Conservation (phyloP, 1,140 invertebrate species). For the Metopolophium dirhodum region DNA sequence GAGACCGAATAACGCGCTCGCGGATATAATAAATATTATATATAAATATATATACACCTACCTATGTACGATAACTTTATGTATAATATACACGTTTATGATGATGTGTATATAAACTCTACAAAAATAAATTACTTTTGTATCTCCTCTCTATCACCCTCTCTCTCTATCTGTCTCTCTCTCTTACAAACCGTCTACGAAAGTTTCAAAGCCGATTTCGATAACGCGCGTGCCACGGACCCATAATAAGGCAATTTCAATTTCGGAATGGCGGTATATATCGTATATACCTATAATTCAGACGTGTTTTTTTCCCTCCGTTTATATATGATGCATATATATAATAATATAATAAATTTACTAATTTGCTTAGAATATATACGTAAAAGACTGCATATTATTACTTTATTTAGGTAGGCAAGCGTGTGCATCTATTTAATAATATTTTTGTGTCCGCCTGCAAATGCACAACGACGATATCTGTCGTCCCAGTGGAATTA, state of each 20-base stretch:
- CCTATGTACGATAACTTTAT: slow-evolving; percentile 10
- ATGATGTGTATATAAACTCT: not conserved
- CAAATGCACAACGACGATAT: not conserved
- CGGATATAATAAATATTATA: slow-evolving; percentile 11
- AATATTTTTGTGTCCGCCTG: not conserved
- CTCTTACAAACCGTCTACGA: not conserved
- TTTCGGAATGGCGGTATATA: not conserved
- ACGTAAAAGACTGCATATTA: not conserved
- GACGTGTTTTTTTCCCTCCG: slow-evolving; percentile 12
- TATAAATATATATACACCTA: not conserved
- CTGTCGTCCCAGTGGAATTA: not conserved
- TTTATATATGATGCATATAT: not conserved
- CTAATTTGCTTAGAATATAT: not conserved
- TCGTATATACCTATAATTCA: not conserved
- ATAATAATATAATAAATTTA: not conserved
- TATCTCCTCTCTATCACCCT: not conserved
- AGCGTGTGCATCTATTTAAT: not conserved
- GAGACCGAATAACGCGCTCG: slow-evolving; percentile 4
- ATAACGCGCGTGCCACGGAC: slow-evolving; percentile 16
- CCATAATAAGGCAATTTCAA: slow-evolving; percentile 34
- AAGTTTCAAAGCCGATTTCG: slow-evolving; percentile 30
- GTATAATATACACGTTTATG: slow-evolving; percentile 21
- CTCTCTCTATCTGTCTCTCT: not conserved
- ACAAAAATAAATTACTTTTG: slow-evolving; percentile 46
- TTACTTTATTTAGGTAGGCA: not conserved